A percentile compares a stretch with the other conserved stretches of the same genome.
These are phyloP conservation scores for Hemiprocne comata DNA, from an alignment of 2,113 vertebrate species.

Conservation along the genomic window DNA sequence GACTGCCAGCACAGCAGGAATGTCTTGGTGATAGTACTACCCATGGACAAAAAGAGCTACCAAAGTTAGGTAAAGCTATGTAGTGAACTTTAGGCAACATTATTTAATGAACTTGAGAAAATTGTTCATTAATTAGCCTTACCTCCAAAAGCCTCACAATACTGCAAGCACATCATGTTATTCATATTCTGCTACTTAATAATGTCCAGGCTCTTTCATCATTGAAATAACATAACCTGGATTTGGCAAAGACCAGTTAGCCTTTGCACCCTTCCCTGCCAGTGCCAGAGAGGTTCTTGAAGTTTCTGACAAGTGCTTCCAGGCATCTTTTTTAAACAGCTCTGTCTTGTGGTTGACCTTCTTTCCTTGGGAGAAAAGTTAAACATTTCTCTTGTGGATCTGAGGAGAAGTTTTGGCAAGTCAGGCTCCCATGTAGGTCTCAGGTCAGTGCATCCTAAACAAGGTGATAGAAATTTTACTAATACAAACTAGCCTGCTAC, in stretches of 20 bases:
- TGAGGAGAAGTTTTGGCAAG: not conserved
- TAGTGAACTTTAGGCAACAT: not conserved
- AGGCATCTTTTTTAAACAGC: not conserved
- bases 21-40: not conserved
- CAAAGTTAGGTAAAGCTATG: not conserved
- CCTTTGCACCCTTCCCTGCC: not conserved
- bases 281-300: not conserved
- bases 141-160: not conserved
- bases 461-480: no score
- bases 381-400: not conserved
- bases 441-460: not conserved
- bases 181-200: not conserved
- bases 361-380: not conserved
- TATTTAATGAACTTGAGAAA: not conserved
- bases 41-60: not conserved
- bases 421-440: not conserved
- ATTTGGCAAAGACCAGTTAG: not conserved
- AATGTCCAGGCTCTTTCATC: not conserved
- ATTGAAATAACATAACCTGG: not conserved
- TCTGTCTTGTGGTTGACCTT: not conserved
- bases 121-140: not conserved
- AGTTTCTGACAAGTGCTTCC: not conserved
- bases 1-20: not conserved
- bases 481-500: not conserved
- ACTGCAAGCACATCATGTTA: not conserved